These are phyloP conservation scores for Condylura cristata DNA, from an alignment of 2,113 vertebrate genomes.

Conservation along the genomic window DNA sequence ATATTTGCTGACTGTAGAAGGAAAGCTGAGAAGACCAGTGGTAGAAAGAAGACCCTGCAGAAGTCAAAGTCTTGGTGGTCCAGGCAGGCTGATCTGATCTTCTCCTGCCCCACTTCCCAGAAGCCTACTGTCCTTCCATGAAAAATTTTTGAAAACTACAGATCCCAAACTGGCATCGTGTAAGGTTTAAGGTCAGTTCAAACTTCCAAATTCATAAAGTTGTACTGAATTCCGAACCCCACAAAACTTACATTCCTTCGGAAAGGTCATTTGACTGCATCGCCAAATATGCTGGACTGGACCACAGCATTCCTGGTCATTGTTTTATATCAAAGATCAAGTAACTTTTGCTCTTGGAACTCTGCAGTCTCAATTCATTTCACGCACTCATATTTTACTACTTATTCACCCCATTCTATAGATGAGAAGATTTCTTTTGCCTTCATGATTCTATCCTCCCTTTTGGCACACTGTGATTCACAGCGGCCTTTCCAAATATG, in stretches of 20 bases:
- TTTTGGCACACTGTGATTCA: background rate
- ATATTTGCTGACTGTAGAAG: background rate
- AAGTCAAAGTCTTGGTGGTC: background rate
- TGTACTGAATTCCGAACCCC: conserved; percentile 47
- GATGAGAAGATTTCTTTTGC: conserved; percentile 26
- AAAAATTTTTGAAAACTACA: background rate
- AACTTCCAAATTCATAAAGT: conserved; percentile 32
- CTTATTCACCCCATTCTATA: conserved; percentile 30
- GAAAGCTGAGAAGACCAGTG: background rate
- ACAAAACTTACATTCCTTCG: conserved; percentile 45
- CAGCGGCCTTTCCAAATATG: conserved; percentile 6
- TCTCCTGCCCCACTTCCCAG: background rate
- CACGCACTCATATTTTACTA: background rate
- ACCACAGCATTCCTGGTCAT: background rate
- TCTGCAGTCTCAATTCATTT: background rate
- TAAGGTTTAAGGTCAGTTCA: conserved; percentile 47
- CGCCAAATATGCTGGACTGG: background rate
- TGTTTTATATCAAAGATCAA: conserved; percentile 25
- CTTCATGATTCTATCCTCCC: background rate
- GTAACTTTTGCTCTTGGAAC: background rate
- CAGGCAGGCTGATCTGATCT: background rate
- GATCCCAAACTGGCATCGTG: background rate
- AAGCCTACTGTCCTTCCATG: background rate
- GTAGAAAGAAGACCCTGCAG: background rate
- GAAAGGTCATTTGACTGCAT: conserved; percentile 41